These are phyloP conservation scores for Manduca sexta DNA, from an alignment of 1,140 invertebrate species.

Conservation along the genomic window DNA sequence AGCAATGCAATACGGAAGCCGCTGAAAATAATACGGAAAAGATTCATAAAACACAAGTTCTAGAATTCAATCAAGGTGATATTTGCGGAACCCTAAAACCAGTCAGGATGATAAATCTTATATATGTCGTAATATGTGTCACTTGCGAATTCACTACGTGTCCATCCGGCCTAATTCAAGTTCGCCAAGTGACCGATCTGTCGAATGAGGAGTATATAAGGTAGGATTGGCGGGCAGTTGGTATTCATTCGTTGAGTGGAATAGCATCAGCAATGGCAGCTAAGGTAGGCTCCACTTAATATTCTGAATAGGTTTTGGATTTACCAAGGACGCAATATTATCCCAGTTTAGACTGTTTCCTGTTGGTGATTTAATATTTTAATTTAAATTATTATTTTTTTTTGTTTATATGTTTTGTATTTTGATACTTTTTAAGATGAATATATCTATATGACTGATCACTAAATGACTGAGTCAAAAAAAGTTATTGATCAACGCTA, in stretches of 20 bases:
- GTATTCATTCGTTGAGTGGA: constrained; percentile 32
- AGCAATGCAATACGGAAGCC: background rate
- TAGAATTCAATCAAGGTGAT: background rate
- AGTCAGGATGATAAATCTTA: background rate
- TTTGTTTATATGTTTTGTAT: no score
- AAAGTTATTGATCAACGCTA: no score
- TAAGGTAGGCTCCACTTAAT: constrained; percentile 27
- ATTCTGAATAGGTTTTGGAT: background rate
- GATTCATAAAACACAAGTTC: background rate
- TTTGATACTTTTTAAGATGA: no score
- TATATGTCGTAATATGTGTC: background rate
- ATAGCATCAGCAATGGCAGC: constrained; percentile 36
- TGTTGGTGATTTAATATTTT: no score
- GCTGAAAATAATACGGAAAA: background rate
- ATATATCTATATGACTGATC: no score
- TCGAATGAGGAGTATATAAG: background rate
- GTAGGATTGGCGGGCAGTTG: constrained; percentile 5
- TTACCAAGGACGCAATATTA: no score
- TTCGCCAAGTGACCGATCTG: constrained; percentile 34
- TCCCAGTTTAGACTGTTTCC: no score
- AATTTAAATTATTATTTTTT: no score
- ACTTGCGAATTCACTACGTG: no score
- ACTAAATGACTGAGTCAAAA: no score
- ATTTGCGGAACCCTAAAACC: background rate
- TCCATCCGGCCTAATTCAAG: constrained; percentile 3